These are phyloP conservation scores for Fulmarus glacialis DNA, from an alignment of 2,113 vertebrate genomes.

Conservation along the genomic window DNA sequence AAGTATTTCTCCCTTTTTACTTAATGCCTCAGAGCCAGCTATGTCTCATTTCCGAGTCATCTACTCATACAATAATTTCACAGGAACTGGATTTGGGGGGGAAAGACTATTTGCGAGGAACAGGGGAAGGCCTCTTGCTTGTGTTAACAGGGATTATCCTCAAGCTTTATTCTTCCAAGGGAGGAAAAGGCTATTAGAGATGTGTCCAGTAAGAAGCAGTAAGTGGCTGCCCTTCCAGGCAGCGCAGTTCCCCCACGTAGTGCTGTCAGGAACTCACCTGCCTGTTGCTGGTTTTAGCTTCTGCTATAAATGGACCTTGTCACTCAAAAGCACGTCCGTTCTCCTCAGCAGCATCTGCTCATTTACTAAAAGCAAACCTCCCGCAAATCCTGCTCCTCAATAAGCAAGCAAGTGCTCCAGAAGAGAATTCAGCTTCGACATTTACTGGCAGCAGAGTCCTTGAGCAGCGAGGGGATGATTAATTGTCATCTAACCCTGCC, in stretches of 20 bases:
- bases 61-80: not conserved
- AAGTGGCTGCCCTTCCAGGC: not conserved
- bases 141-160: not conserved
- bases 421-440: not conserved
- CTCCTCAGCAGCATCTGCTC: not conserved
- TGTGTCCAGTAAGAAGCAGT: not conserved
- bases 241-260: fast-evolving
- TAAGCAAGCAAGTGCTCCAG: not conserved
- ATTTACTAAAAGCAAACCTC: not conserved
- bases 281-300: not conserved
- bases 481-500: not conserved
- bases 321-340: not conserved
- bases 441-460: not conserved
- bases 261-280: not conserved
- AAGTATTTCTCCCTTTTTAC: not conserved
- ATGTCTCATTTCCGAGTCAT: not conserved
- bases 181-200: not conserved
- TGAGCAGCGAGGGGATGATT: not conserved
- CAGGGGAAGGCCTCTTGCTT: not conserved
- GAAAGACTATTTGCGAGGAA: not conserved
- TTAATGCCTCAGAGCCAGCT: not conserved
- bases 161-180: not conserved
- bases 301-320: not conserved
- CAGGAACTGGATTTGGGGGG: not conserved
- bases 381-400: not conserved